Evolutionary conservation across 64 coral and sea anemone species (phyloP).

Genomic region (Stylophora pistillata): DNA sequence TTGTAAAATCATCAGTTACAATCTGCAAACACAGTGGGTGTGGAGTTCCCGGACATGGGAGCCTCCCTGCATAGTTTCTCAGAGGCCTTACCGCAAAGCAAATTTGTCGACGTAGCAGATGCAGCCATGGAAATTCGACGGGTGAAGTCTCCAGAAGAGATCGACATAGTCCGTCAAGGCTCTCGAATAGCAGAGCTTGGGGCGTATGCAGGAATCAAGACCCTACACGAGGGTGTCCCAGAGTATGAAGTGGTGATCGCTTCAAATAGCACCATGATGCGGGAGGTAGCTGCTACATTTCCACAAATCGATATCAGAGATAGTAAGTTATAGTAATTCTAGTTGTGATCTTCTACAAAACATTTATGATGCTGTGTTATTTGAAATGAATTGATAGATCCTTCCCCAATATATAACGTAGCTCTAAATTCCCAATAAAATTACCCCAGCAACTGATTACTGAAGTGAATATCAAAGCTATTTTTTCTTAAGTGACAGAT

Average conservation of each 20-base stretch:
- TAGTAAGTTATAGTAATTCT: slow-evolving; percentile 33
- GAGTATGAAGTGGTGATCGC: slow-evolving; percentile 53
- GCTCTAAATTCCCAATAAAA: too few species aligned
- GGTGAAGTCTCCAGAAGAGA: slow-evolving; percentile 57
- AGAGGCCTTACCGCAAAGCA: slow-evolving; percentile 45
- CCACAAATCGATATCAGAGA: slow-evolving; percentile 61
- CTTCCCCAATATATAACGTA: too few species aligned
- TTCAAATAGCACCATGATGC: slow-evolving; percentile 46
- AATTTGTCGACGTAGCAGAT: slow-evolving; percentile 41
- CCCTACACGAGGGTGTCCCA: slow-evolving; percentile 45
- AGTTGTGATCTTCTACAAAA: too few species aligned
- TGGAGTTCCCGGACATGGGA: slow-evolving; percentile 50
- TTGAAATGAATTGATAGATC: too few species aligned
- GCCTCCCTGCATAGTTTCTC: slow-evolving; percentile 10
- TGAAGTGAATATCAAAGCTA: too few species aligned
- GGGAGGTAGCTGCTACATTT: slow-evolving; percentile 36
- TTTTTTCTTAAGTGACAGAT: too few species aligned
- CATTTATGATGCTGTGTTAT: too few species aligned
- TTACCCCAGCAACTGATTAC: too few species aligned
- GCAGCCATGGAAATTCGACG: slow-evolving; percentile 60
- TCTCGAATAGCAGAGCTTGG: slow-evolving; percentile 67
- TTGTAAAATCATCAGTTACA: neutral
- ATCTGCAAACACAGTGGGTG: slow-evolving; percentile 51
- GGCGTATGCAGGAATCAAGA: slow-evolving; percentile 25
- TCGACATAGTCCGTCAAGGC: slow-evolving; percentile 42